Base-by-base conservation (phyloP, 2,888 invertebrate genomes). In the Acrobasis consociella region DNA sequence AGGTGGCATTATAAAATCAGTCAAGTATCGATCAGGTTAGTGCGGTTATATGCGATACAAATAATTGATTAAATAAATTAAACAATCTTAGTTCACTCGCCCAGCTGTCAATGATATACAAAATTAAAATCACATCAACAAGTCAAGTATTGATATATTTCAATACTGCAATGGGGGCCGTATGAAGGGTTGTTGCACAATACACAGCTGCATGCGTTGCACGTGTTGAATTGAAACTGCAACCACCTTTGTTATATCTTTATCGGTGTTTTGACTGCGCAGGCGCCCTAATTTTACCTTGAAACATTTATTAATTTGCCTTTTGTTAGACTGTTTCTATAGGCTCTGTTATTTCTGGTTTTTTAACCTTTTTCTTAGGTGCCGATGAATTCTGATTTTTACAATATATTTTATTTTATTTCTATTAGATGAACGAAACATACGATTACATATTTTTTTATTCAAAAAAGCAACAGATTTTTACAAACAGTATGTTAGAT, bases 131-230 rank as follows among this genome's bases (percentile, higher is more conserved):
- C 42, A 53, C 31, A 60, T 51, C 11, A 38, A 38, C 15, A 46
- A 52, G 42, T 52, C 15, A 61, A 31, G 31, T 49, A 49, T 62
- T 62, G 62, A 62, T 62, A 55, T 31, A 11, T 46, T 62, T 62
- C 38, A 55, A 62, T 62, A 49, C 50, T 9, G 49, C 31, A 31
- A 37, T 49, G 49, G n/a, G 17, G 58, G 39, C 58, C 53, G 42
- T 52, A 52, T 31, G 31, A 42, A 52, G 53, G 61, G 63, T 68
- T 3, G 22, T 22, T 66, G 55, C 68, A 62, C 63, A 65, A 65
- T 58, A 53, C 60, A 58, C 68, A 67, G 68, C 68, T 68, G 68
- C 67, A 67, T 53, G 10, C 38, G 65, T 51, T 37, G 62, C 60
- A 56, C 58, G 55, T 62, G 61, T 46, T 46, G n/a, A 13, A 46